Conservation (phyloP, 2,113 vertebrate species). For the Pachyramphus minor region DNA sequence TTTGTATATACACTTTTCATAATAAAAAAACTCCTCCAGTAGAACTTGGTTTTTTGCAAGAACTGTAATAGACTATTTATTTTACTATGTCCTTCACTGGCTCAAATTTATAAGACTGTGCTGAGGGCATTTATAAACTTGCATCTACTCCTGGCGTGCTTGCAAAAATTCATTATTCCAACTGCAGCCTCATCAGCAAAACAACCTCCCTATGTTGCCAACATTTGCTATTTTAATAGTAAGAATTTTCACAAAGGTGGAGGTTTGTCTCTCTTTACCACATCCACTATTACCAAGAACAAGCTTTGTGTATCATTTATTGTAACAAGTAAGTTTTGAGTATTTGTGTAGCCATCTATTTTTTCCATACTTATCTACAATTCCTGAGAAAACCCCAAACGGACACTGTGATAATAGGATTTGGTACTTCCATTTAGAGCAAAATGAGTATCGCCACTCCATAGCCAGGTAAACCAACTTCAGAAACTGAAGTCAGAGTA, state of each 20-base stretch:
- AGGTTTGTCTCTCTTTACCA: background rate
- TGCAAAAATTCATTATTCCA: background rate
- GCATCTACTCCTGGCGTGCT: background rate
- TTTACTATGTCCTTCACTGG: background rate
- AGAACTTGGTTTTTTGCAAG: background rate
- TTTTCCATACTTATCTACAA: background rate
- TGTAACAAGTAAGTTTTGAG: background rate
- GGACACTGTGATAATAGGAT: background rate
- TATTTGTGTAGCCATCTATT: background rate
- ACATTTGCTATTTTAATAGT: background rate
- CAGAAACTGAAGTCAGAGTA: background rate
- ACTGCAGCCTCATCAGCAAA: background rate
- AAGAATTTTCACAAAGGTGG: background rate
- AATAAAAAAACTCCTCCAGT: background rate
- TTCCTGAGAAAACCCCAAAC: background rate
- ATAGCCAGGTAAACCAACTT: background rate
- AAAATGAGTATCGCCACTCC: background rate
- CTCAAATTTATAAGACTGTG: fast-evolving
- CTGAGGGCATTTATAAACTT: background rate
- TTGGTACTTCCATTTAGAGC: background rate
- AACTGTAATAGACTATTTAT: background rate
- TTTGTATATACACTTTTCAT: background rate
- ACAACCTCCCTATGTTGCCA: background rate
- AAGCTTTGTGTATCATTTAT: background rate
- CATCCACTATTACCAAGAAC: background rate